These are phyloP conservation scores for Fundulus diaphanus DNA, from an alignment of 2,797 vertebrate species.

Conservation along the genomic window DNA sequence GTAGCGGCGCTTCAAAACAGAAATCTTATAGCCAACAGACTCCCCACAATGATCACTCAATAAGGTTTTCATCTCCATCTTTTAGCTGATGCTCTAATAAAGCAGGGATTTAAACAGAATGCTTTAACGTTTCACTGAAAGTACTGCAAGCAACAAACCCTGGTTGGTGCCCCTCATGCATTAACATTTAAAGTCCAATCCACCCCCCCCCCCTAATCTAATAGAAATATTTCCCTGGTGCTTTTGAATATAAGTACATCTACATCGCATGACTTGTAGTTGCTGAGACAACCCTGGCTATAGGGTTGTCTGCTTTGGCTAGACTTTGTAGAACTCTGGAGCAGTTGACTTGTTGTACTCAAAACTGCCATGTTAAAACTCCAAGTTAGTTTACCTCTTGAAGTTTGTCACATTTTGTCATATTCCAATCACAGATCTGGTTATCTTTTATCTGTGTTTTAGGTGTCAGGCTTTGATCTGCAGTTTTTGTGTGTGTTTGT, in stretches of 20 bases:
- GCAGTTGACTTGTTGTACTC: background rate
- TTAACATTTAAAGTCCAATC: slow-evolving; percentile 4
- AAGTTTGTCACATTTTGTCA: too few species aligned
- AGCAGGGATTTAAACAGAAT: slow-evolving; percentile 29
- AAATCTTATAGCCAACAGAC: slow-evolving; percentile 28
- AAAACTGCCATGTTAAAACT: too few species aligned
- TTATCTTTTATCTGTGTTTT: too few species aligned
- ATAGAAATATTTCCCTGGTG: background rate
- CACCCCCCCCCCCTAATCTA: background rate
- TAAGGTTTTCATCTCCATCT: slow-evolving; percentile 42
- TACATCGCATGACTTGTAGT: background rate
- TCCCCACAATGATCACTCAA: slow-evolving; percentile 49
- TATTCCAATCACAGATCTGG: too few species aligned
- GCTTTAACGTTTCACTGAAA: slow-evolving; percentile 14
- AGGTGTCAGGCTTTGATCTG: too few species aligned
- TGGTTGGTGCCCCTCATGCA: background rate
- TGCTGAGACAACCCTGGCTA: background rate
- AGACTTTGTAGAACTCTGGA: background rate
- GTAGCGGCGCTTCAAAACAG: slow-evolving; percentile 20
- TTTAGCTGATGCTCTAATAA: slow-evolving; percentile 39
- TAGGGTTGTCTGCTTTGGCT: background rate
- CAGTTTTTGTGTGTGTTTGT: too few species aligned
- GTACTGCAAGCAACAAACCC: background rate
- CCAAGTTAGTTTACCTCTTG: too few species aligned
- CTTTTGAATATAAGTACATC: background rate